Percentiles rank a stretch among this genome's conserved stretches.
Conservation (phyloP, 2,797 vertebrate species). For the Cryptoprocta ferox region DNA sequence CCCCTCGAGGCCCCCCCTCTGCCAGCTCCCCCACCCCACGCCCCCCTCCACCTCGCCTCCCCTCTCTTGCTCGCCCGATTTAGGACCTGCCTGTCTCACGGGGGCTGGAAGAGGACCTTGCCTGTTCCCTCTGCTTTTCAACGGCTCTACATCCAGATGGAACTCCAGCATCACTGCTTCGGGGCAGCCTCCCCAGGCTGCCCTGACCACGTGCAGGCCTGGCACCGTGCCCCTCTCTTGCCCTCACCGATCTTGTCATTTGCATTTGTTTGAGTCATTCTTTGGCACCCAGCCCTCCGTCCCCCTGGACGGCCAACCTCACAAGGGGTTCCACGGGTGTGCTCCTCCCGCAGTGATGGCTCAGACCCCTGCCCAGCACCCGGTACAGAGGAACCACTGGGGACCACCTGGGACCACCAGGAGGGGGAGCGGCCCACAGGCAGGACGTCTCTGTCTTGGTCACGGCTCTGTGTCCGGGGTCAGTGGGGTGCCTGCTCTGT, state of each 20-base stretch:
- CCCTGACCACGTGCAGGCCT: too few relatives aligned
- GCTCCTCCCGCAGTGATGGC: rapidly evolving
- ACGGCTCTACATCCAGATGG: neutral
- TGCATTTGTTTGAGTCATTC: too few relatives aligned
- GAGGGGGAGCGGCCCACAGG: rapidly evolving
- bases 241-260: neutral
- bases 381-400: neutral
- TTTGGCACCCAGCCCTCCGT: neutral
- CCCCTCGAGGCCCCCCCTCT: too few relatives aligned
- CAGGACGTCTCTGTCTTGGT: neutral
- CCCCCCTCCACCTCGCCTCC: neutral
- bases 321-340: rapidly evolving
- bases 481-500: neutral
- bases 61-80: neutral
- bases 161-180: rapidly evolving
- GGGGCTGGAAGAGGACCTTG: neutral
- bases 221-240: neutral
- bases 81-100: too few relatives aligned
- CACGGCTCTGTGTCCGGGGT: neutral
- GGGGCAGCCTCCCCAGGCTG: neutral
- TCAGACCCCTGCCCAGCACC: neutral
- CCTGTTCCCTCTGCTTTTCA: neutral
- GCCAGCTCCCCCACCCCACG: neutral
- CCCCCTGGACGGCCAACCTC: neutral
- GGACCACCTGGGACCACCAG: too few relatives aligned